Evolutionary conservation across 2,113 vertebrate genomes (phyloP).

Genomic region (Crotalus horridus): DNA sequence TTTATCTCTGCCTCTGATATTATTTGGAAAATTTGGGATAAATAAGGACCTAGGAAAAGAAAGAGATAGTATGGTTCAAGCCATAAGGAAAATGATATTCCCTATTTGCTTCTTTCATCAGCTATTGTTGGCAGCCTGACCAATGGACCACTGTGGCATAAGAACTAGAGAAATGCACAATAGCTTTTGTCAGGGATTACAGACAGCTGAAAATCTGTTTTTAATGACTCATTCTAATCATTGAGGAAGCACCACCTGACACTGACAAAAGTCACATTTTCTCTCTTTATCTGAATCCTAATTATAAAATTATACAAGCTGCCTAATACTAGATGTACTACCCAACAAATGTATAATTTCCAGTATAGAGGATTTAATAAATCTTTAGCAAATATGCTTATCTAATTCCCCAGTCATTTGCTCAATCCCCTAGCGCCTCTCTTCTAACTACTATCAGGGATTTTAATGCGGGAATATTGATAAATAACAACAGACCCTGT

Average conservation of each 20-base stretch:
- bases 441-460: background rate
- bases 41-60: background rate
- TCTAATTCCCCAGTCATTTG: background rate
- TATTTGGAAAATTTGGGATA: background rate
- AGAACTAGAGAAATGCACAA: slow-evolving; percentile 22
- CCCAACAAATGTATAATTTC: background rate
- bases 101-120: slow-evolving; percentile 8
- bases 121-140: background rate
- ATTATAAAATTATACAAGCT: background rate
- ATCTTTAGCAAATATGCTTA: background rate
- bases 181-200: background rate
- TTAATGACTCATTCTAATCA: slow-evolving; percentile 22
- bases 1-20: background rate
- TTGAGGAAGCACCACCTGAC: background rate
- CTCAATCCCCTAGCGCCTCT: background rate
- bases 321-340: background rate
- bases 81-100: background rate
- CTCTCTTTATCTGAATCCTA: background rate
- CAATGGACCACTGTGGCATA: background rate
- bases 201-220: slow-evolving; percentile 3
- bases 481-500: background rate
- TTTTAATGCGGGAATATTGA: background rate
- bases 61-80: slow-evolving; percentile 5
- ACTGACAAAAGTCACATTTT: background rate
- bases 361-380: background rate